A percentile compares a stretch with the other conserved stretches of the same genome.
These are phyloP conservation scores for Porites cylindrica DNA, from an alignment of 92 coral and sea anemone species.

Conservation along the genomic window DNA sequence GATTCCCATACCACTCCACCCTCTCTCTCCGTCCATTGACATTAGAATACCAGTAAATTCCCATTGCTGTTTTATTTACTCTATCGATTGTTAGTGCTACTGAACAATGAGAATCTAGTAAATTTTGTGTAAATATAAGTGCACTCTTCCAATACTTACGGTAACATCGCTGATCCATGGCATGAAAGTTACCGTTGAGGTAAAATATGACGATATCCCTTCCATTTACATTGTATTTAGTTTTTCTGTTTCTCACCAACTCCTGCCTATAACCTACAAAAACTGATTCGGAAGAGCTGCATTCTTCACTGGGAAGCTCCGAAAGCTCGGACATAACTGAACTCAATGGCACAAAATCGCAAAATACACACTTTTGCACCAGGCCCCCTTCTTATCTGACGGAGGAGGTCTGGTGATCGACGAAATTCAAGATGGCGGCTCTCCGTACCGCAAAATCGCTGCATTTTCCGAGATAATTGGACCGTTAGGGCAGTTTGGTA, in stretches of 20 bases:
- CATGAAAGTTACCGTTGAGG: slow-evolving; percentile 47
- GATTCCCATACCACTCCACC: no score
- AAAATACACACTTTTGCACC: not conserved
- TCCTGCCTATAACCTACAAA: slow-evolving; percentile 56
- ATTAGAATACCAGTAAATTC: no score
- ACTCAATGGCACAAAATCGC: not conserved
- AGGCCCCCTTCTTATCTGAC: not conserved
- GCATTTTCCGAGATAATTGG: not conserved
- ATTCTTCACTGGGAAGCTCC: not conserved
- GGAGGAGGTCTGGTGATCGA: not conserved
- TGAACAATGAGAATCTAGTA: not conserved
- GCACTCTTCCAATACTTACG: slow-evolving; percentile 28
- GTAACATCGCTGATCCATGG: slow-evolving; percentile 73
- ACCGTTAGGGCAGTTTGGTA: not conserved
- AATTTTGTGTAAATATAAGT: not conserved
- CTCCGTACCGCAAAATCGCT: not conserved
- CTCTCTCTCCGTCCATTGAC: no score
- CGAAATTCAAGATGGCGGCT: slow-evolving; percentile 8
- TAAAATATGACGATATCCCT: slow-evolving; percentile 64
- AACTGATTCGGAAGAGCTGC: not conserved
- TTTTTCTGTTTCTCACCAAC: slow-evolving; percentile 41
- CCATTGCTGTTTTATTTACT: not conserved
- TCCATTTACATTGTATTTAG: slow-evolving; percentile 58
- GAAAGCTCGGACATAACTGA: not conserved
- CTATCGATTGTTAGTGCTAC: not conserved